These are phyloP conservation scores for Drosophila testacea DNA, from an alignment of 2,888 invertebrate species.

Conservation along the genomic window DNA sequence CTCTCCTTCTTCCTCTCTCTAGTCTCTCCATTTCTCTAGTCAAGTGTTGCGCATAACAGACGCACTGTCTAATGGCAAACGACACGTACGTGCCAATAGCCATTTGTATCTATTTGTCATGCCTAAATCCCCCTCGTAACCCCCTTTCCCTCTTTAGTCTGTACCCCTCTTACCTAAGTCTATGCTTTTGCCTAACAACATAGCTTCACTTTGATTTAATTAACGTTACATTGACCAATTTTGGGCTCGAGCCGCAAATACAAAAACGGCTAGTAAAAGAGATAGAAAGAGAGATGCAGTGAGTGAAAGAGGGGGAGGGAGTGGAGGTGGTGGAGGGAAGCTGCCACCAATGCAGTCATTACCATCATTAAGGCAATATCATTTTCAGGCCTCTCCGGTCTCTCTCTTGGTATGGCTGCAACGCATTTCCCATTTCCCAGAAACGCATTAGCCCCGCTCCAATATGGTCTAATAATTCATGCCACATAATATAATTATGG, in stretches of 20 bases:
- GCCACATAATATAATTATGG: constrained; percentile 83
- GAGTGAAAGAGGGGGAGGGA: constrained; percentile 6
- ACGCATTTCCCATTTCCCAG: constrained; percentile 68
- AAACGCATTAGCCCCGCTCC: constrained; percentile 82
- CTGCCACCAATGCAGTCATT: constrained; percentile 79
- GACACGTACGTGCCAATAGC: constrained; percentile 81
- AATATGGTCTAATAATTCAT: constrained; percentile 84
- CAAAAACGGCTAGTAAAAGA: constrained; percentile 48
- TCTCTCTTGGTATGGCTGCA: constrained; percentile 41
- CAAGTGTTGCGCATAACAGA: constrained; percentile 69
- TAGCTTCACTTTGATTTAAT: constrained; percentile 79
- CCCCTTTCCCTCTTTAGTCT: not conserved
- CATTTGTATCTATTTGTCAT: constrained; percentile 83
- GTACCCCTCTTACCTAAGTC: not conserved
- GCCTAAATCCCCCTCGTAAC: constrained; percentile 11
- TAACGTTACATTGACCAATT: constrained; percentile 83
- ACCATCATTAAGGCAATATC: constrained; percentile 83
- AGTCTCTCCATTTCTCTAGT: constrained; percentile 6
- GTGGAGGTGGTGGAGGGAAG: not conserved
- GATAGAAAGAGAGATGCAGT: constrained; percentile 3
- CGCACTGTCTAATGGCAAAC: constrained; percentile 76
- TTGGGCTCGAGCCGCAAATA: constrained; percentile 58
- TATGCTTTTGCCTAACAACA: constrained; percentile 7
- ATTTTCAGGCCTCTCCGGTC: constrained; percentile 78
- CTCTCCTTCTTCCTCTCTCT: not conserved